Conservation (phyloP, 2,797 vertebrate species). For the Lacerta bilineata region DNA sequence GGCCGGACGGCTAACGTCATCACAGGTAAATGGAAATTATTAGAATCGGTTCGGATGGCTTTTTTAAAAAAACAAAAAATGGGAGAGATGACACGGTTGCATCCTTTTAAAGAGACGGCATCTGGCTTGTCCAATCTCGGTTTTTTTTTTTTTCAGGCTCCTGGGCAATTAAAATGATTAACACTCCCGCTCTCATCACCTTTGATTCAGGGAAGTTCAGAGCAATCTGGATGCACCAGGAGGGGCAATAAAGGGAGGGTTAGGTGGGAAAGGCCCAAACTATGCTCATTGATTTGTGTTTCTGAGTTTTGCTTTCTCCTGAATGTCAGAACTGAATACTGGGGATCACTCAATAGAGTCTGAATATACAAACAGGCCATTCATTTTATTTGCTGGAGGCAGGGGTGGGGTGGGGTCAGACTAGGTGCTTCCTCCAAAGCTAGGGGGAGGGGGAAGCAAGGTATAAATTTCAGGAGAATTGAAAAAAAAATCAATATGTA, state of each 20-base stretch:
- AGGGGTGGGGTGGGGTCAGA: neutral
- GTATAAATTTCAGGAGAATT: neutral
- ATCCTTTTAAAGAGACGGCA: slow-evolving; percentile 78
- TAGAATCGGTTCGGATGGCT: slow-evolving; percentile 78
- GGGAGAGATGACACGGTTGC: slow-evolving; percentile 67
- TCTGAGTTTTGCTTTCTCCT: neutral
- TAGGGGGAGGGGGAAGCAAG: neutral
- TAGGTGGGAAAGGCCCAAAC: neutral
- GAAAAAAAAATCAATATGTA: neutral
- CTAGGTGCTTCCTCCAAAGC: neutral
- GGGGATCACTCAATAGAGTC: neutral
- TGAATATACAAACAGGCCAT: neutral
- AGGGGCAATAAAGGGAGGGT: neutral
- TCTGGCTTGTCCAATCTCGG: slow-evolving; percentile 52
- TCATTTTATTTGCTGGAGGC: neutral
- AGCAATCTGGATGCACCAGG: slow-evolving; percentile 72
- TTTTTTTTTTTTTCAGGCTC: slow-evolving; percentile 54
- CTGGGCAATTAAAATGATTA: slow-evolving; percentile 82
- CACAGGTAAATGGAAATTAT: slow-evolving; percentile 84
- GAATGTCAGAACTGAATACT: neutral
- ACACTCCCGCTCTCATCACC: slow-evolving; percentile 77
- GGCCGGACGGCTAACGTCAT: slow-evolving; percentile 81
- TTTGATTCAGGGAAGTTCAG: slow-evolving; percentile 79
- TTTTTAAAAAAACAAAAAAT: slow-evolving; percentile 44
- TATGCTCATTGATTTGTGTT: neutral